These are phyloP conservation scores for Gila robusta DNA, from an alignment of 2,797 vertebrate genomes.

Conservation along the genomic window DNA sequence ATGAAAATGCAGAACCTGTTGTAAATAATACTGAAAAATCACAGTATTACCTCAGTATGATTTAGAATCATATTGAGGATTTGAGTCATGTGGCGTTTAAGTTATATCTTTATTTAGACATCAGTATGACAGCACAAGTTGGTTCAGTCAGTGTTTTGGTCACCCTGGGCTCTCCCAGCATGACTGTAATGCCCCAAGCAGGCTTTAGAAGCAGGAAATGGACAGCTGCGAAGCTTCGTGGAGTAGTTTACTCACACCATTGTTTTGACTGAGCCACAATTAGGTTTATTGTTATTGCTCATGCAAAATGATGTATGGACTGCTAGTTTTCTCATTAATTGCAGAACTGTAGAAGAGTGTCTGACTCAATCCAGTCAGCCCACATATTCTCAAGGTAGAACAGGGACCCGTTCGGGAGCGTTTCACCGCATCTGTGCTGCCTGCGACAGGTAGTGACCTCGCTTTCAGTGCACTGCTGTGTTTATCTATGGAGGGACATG, in stretches of 20 bases:
- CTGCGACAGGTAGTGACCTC: conserved; percentile 26
- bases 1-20: background rate
- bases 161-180: conserved; percentile 8
- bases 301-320: background rate
- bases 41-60: background rate
- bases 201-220: conserved; percentile 26
- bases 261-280: conserved; percentile 13
- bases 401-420: background rate
- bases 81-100: conserved; percentile 3
- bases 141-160: conserved; percentile 28
- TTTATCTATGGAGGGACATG: conserved; percentile 65
- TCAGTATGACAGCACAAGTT: conserved; percentile 8
- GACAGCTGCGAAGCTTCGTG: background rate
- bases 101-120: conserved; percentile 32
- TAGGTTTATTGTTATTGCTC: conserved; percentile 9
- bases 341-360: background rate
- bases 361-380: background rate
- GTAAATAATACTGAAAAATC: background rate
- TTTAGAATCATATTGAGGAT: background rate
- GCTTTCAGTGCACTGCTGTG: conserved; percentile 53
- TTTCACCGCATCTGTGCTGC: background rate
- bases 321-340: background rate
- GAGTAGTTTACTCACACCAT: background rate
- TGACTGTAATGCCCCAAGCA: conserved; percentile 13
- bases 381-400: background rate